Conservation (phyloP, 2,797 vertebrate genomes). For the Hylomyscus alleni region DNA sequence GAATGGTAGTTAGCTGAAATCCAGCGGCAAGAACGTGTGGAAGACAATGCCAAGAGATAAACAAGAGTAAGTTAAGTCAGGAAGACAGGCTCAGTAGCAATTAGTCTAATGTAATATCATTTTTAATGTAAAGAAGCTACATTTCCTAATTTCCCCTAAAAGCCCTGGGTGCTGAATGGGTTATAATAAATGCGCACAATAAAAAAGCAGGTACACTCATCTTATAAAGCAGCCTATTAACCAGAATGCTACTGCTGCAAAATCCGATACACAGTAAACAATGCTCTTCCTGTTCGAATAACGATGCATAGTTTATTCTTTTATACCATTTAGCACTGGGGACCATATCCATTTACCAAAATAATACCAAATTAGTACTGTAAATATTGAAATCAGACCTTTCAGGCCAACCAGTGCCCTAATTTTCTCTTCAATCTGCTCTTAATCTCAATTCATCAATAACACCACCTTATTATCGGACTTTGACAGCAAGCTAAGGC, state of each 20-base stretch:
- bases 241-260: slow-evolving; percentile 89
- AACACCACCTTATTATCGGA: slow-evolving; percentile 96
- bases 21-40: slow-evolving; percentile 80
- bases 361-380: slow-evolving; percentile 96
- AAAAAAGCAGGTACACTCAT: slow-evolving; percentile 89
- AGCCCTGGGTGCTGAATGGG: slow-evolving; percentile 83
- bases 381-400: slow-evolving; percentile 95
- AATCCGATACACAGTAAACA: slow-evolving; percentile 87
- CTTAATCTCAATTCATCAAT: slow-evolving; percentile 99
- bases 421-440: slow-evolving; percentile 96
- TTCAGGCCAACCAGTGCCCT: slow-evolving; percentile 93
- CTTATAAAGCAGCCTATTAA: slow-evolving; percentile 90
- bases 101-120: slow-evolving; percentile 87
- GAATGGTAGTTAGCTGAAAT: slow-evolving; percentile 86
- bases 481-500: slow-evolving; percentile 95
- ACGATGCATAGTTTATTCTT: slow-evolving; percentile 89
- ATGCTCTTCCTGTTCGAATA: slow-evolving; percentile 90
- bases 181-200: slow-evolving; percentile 90
- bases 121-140: slow-evolving; percentile 87
- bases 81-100: slow-evolving; percentile 75
- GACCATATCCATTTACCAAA: slow-evolving; percentile 92
- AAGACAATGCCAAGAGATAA: slow-evolving; percentile 87
- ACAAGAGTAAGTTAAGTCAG: slow-evolving; percentile 84
- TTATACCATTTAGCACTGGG: slow-evolving; percentile 87
- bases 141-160: slow-evolving; percentile 88